A percentile compares a stretch with the other conserved stretches of the same genome.
Evolutionary conservation across 2,888 invertebrate genomes (phyloP).

Genomic region (Scaeva pyrastri): DNA sequence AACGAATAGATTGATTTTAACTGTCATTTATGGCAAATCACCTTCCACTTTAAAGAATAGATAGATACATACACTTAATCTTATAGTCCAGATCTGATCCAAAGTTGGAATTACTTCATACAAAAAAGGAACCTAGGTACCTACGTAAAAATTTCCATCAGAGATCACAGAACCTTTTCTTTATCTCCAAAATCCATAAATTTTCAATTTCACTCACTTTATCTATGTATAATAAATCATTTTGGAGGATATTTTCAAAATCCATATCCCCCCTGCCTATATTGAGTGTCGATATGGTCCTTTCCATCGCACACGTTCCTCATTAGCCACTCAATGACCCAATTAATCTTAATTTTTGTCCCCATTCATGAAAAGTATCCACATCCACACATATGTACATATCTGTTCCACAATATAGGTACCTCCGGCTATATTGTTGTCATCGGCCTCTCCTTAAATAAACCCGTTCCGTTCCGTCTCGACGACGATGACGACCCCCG

Average conservation of each 20-base stretch:
- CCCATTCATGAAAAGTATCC: conserved; percentile 50
- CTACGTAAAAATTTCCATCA: background rate
- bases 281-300: background rate
- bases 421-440: conserved; percentile 46
- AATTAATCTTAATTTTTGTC: conserved; percentile 74
- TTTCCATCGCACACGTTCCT: conserved; percentile 54
- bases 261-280: conserved; percentile 24
- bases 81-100: too few relatives aligned
- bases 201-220: conserved; percentile 8
- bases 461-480: conserved; percentile 58
- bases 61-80: too few relatives aligned
- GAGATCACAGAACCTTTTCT: background rate
- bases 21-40: too few relatives aligned
- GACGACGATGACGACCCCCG: background rate
- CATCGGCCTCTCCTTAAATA: conserved; percentile 57
- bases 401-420: conserved; percentile 42
- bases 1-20: too few relatives aligned
- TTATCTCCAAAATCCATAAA: background rate
- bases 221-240: conserved; percentile 20
- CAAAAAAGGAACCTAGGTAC: too few relatives aligned
- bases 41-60: too few relatives aligned
- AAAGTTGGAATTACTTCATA: too few relatives aligned
- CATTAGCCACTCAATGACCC: conserved; percentile 74
- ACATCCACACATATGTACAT: too few relatives aligned
- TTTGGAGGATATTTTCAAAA: conserved; percentile 23